Evolutionary conservation across 2,797 vertebrate genomes (phyloP), one percentile per base, ranked within the genome.

Genomic region (Acestrorhynchus altus): DNA sequence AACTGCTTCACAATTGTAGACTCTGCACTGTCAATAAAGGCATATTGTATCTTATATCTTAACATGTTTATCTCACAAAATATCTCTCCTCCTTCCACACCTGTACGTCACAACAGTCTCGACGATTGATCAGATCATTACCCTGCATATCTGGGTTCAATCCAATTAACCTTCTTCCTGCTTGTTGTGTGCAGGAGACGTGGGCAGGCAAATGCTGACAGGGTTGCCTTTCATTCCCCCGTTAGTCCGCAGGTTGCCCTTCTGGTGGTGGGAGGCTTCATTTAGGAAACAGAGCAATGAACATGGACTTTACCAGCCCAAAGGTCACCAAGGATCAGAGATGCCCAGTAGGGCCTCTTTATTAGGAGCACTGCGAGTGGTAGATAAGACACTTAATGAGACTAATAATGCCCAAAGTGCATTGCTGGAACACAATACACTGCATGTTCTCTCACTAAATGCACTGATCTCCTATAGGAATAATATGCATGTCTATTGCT

Each of bases 151-250:
- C 74, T 18, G 49, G 24, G 49, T 76, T 84, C 75, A 72, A 66
- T 76, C 74, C 82, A 86, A 82, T 88, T 90, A 86, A 88, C 81
- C 82, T 88, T 83, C 65, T 74, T 63, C 70, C 22, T 12, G 31
- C 24, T 39, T n/a, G 7, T 42, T 13, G 51, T n/a, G 57, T 60
- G n/a, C 7, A 51, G 46, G 42, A 13, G n/a, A 40, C 3, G 57
- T 70, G 71, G 64, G 68, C 61, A 31, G 15, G 52, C 13, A 16
- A 60, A 39, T 28, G 67, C 13, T 8, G 46, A 46, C n/a, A 24
- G 54, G n/a, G 44, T 49, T 67, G 59, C 68, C 28, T 31, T 70
- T 66, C 57, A 10, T 15, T 59, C 46, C 65, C 61, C 65, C 49
- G 13, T 46, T 56, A 70, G 42, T 60, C 18, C 39, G 46, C 47